phyloP scores from a whole-genome alignment of 2,888 invertebrate species.

The Rotaria magnacalcarata region DNA sequence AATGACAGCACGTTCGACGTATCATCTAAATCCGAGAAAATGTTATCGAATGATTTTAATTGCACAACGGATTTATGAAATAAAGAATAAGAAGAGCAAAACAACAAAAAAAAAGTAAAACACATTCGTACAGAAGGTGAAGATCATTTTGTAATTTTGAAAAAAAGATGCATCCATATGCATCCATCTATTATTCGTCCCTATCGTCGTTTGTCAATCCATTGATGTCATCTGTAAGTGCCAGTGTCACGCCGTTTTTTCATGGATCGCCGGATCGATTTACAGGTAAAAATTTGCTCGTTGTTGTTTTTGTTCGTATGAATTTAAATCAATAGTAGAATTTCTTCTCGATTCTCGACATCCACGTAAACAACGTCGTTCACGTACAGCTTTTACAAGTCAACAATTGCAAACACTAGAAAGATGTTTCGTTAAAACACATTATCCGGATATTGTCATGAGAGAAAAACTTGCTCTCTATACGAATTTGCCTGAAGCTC shows the following conservation, averaged over 20 bases:
- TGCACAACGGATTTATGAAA: constrained; percentile 19
- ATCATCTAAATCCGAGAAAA: constrained; percentile 8
- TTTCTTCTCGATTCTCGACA: constrained; percentile 48
- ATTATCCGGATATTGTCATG: constrained; percentile 62
- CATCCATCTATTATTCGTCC: not conserved
- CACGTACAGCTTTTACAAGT: constrained; percentile 61
- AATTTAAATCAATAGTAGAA: not conserved
- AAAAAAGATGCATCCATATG: not conserved
- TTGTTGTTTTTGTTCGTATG: no score
- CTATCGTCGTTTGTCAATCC: not conserved
- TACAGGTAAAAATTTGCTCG: not conserved
- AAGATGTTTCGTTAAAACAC: constrained; percentile 60
- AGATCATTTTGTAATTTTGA: not conserved
- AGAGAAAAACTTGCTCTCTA: constrained; percentile 60
- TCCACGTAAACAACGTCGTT: constrained; percentile 60
- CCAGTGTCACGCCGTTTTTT: not conserved
- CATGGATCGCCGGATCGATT: constrained; percentile 3
- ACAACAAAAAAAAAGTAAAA: not conserved
- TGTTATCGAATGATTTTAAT: constrained; percentile 29
- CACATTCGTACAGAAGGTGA: not conserved
- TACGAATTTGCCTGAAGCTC: constrained; percentile 61
- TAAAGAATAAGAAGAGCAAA: not conserved
- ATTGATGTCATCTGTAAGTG: not conserved
- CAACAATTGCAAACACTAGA: constrained; percentile 61
- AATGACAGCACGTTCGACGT: constrained; percentile 7